Conservation (phyloP, 2,797 vertebrate species). For the Anniella stebbinsi region DNA sequence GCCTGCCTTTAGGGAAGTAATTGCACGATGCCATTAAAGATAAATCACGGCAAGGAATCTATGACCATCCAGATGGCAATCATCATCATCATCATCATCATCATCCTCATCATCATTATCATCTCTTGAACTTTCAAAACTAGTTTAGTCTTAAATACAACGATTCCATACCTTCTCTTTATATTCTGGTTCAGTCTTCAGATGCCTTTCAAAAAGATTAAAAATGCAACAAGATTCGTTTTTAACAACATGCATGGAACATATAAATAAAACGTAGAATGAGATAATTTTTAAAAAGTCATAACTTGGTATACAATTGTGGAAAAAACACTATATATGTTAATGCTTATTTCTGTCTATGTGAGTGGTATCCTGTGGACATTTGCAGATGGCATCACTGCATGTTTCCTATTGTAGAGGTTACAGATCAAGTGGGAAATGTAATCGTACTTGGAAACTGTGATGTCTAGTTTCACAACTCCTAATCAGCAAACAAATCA, state of each 20-base stretch:
- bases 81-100: no score
- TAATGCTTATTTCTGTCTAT: constrained; percentile 47
- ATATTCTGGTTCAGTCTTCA: constrained; percentile 19
- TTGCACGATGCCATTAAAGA: not conserved
- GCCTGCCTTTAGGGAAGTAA: not conserved
- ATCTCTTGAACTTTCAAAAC: not conserved
- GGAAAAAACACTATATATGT: constrained; percentile 37
- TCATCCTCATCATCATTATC: no score
- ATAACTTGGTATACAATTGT: constrained; percentile 33
- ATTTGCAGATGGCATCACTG: constrained; percentile 4
- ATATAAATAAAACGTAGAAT: constrained; percentile 52
- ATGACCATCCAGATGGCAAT: not conserved
- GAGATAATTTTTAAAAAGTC: constrained; percentile 44
- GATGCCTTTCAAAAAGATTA: constrained; percentile 24
- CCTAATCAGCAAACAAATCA: constrained; percentile 11
- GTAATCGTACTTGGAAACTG: not conserved
- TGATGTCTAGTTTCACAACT: constrained; percentile 24
- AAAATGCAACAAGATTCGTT: constrained; percentile 8
- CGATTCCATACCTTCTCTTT: constrained; percentile 7
- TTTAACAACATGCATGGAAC: constrained; percentile 33
- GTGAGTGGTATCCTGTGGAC: constrained; percentile 29
- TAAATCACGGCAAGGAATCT: not conserved
- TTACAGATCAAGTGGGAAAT: constrained; percentile 18
- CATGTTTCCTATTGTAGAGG: constrained; percentile 3
- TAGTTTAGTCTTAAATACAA: not conserved